Base-by-base conservation (phyloP, 2,888 invertebrate species). In the Anagyrus pseudococci region DNA sequence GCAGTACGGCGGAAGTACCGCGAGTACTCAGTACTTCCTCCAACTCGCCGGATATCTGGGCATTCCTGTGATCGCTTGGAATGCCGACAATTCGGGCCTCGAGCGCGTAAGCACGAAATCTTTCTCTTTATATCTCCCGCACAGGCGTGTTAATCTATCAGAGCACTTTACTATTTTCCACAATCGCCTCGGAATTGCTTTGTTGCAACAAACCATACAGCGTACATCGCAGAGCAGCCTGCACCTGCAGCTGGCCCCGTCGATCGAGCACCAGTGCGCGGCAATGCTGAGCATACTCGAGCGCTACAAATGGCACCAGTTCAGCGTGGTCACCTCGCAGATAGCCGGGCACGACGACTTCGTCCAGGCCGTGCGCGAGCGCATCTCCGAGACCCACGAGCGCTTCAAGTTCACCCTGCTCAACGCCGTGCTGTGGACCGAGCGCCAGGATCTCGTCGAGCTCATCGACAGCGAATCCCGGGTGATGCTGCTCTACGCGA, bases 31-130 rank as follows among this genome's bases (percentile, higher is more conserved):
- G 82, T 96, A 96, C 83, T 94, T 96, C 82, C 87, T 96, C 70
- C 95, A 96, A 84, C 85, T 96, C 75, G 94, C 95, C 71, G 94
- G 94, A 62, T 96, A 96, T 83, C 85, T 96, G 73, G 96, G 96
- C 70, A 95, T 97, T 78, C 97, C 97, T 72, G 95, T 97, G 56
- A 94, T 97, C 72, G 94, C 95, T 8, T 98, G 97, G 97, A 97
- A 97, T 82, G 96, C 96, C 8, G 97, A 98, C 82, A 97, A 97
- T 82, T 94, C 96, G 43, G 97, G 96, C 41, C 85, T 96, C 63
- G 88, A 86, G 71, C 80, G 85, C 72, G 80, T 79, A 67, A 74
- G 77, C 71, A 26, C 4, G 1, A n/a, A 20, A 7, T 20, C 15
- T 22, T 13, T 37, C 20, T 22, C 13, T n/a, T n/a, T n/a, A n/a